Evolutionary conservation across 2,113 vertebrate genomes (phyloP).

Genomic region (Maylandia zebra): DNA sequence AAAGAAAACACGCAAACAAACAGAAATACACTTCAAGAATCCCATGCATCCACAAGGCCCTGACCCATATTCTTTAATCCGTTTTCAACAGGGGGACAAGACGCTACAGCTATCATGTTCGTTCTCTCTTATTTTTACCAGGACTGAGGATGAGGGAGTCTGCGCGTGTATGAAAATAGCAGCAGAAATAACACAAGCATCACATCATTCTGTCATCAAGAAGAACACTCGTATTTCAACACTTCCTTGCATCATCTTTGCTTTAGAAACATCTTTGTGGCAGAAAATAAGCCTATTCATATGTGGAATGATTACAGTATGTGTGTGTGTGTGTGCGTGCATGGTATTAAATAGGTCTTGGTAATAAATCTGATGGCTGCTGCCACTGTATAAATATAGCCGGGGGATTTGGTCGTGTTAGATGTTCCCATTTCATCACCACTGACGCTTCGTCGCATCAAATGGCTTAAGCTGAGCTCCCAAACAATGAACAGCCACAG

Average conservation of each 20-base stretch:
- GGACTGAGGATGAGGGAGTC: neutral
- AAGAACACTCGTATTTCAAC: slow-evolving; percentile 21
- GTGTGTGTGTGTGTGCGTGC: neutral
- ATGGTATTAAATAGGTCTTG: slow-evolving; percentile 40
- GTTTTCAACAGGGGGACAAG: slow-evolving; percentile 14
- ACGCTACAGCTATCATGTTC: slow-evolving; percentile 9
- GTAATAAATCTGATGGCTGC: slow-evolving; percentile 50
- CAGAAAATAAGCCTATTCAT: slow-evolving; percentile 46
- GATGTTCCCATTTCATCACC: slow-evolving; percentile 43
- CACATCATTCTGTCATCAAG: slow-evolving; percentile 50
- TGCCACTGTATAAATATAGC: slow-evolving; percentile 42
- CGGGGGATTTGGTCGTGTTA: slow-evolving; percentile 33
- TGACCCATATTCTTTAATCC: slow-evolving; percentile 47
- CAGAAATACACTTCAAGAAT: slow-evolving; percentile 6
- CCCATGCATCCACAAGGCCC: slow-evolving; percentile 5
- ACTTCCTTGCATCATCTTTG: slow-evolving; percentile 40
- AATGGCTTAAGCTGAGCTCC: neutral
- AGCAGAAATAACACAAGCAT: slow-evolving; percentile 35
- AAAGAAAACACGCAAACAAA: neutral
- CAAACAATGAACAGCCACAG: neutral
- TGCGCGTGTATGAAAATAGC: slow-evolving; percentile 14
- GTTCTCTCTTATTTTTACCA: slow-evolving; percentile 20
- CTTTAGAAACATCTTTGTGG: slow-evolving; percentile 27
- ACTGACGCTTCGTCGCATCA: neutral
- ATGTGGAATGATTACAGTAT: slow-evolving; percentile 32